A percentile compares a stretch with the other conserved stretches of the same genome.
These are phyloP conservation scores for Leistus spinibarbis DNA, from an alignment of 2,888 invertebrate species.

Conservation along the genomic window DNA sequence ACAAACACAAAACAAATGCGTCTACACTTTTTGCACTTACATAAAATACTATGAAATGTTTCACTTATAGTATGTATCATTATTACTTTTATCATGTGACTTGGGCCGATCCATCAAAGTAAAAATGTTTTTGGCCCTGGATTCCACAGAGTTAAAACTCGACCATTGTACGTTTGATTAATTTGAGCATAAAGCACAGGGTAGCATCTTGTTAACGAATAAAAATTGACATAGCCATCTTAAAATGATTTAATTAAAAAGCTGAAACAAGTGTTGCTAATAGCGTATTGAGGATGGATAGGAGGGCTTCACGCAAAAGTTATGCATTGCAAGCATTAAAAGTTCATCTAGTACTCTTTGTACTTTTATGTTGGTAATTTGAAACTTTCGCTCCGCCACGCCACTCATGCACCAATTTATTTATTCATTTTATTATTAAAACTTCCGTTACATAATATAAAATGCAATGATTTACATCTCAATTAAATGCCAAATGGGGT, in stretches of 20 bases:
- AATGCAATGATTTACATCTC: not conserved
- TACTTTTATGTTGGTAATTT: slow-evolving; percentile 8
- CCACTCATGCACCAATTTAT: not conserved
- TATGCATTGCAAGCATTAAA: slow-evolving; percentile 6
- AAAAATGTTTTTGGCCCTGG: no score
- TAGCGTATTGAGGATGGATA: not conserved
- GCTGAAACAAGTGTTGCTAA: slow-evolving; percentile 20
- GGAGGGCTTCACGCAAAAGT: not conserved
- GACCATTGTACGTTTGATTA: not conserved
- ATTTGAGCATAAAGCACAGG: not conserved
- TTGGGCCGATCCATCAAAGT: no score
- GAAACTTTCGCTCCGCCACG: not conserved
- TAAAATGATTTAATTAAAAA: slow-evolving; percentile 8
- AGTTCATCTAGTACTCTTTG: not conserved
- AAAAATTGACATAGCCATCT: not conserved
- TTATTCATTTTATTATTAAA: slow-evolving; percentile 7
- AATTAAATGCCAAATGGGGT: not conserved
- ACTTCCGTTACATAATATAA: not conserved
- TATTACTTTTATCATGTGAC: no score
- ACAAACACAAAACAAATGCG: not conserved
- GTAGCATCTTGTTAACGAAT: not conserved
- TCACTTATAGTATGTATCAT: no score
- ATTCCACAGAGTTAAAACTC: no score
- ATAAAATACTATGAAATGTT: not conserved
- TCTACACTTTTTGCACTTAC: not conserved